Evolutionary conservation across 92 coral and sea anemone genomes (phyloP).

Genomic region (Heliopora coerulea): DNA sequence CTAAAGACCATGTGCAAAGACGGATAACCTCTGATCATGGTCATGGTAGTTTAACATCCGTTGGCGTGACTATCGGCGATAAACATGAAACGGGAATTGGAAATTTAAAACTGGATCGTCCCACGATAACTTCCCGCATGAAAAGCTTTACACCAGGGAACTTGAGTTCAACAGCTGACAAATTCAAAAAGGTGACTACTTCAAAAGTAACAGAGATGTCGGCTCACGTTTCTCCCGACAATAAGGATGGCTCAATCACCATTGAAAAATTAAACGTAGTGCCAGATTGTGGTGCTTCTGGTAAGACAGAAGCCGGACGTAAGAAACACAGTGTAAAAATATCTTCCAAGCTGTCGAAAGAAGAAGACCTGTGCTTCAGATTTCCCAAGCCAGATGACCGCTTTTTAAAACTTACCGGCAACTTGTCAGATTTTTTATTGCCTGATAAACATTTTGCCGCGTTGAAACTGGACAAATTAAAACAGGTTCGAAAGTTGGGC

Average conservation of each 20-base stretch:
- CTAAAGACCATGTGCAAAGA: background rate
- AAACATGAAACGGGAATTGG: background rate
- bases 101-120: background rate
- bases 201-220: background rate
- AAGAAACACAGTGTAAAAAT: background rate
- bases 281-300: too few species aligned
- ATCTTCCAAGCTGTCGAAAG: background rate
- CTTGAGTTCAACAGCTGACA: background rate
- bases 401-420: background rate
- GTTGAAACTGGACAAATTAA: background rate
- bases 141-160: background rate
- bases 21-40: background rate
- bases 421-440: background rate
- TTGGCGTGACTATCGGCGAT: background rate
- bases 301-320: background rate
- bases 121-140: background rate
- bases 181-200: background rate
- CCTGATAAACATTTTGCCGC: background rate
- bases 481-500: background rate
- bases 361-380: background rate
- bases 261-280: too few species aligned
- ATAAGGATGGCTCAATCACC: too few species aligned
- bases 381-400: conserved; percentile 1
- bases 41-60: background rate
- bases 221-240: too few species aligned